Evolutionary conservation across 2,888 invertebrate species (phyloP), one percentile per base, ranked within the genome.

Genomic region (Oxystoma pomonae): DNA sequence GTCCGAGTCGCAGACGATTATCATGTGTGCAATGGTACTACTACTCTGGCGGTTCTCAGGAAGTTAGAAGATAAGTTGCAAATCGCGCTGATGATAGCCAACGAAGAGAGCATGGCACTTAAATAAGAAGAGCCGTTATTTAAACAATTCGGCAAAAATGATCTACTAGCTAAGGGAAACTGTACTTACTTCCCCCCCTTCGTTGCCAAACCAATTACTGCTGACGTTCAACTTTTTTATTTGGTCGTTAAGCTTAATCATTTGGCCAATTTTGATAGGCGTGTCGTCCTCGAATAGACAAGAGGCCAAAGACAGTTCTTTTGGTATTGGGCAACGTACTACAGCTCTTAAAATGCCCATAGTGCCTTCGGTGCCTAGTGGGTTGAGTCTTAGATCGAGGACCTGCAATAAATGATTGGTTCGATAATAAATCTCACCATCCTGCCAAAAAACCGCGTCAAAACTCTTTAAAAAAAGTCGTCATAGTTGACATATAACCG

Each of bases 331-430:
- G 57, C 82, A 83, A 20, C 86, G 81, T 5, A 86, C 84, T 63
- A 87, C 79, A 1, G 85, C 84, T 49, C 85, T 82, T 20, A 86
- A 83, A 65, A 87, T 82, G 69, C 82, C 85, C 65, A 85, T 83
- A 1, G 84, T 84, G 58, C 88, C 88, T 9, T 82, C 81, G 53
- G 85, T 80, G 1, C 83, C 81, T 77, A 89, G 80, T 5, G 86
- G 86, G 73, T 89, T 89, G 63, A 88, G 74, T 68, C 85, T 83
- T 66, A 89, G 79, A 80, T 87, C 83, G 49, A 84, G 69, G 49
- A 71, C 70, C 35, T 72, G 73, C 49, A 83, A 65, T 3, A 75
- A 73, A 59, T 12, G n/a, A n/a, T n/a, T n/a, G n/a, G n/a, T n/a
- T n/a, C n/a, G n/a, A n/a, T n/a, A n/a, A n/a, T n/a, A n/a, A n/a